Conservation (phyloP, 2,888 invertebrate genomes). For the Cosmia pyralina region DNA sequence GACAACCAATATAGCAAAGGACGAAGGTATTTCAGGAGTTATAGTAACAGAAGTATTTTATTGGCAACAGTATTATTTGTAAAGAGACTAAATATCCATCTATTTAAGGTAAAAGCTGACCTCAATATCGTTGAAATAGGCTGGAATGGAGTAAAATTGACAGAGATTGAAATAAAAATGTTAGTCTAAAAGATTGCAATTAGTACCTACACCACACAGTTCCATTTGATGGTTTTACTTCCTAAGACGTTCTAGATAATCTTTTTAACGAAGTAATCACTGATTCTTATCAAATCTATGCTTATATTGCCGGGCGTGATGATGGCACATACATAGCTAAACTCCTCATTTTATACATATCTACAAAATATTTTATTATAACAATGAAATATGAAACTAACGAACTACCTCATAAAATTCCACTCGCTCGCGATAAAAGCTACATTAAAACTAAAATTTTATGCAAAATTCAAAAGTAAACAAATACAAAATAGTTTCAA, state of each 20-base stretch:
- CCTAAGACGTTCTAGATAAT: too few relatives aligned
- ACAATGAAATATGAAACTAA: background rate
- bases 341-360: too few relatives aligned
- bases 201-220: too few relatives aligned
- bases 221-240: too few relatives aligned
- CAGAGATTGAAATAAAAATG: background rate
- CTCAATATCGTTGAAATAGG: too few relatives aligned
- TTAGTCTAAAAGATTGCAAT: background rate
- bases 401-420: background rate
- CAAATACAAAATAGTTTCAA: constrained; percentile 12
- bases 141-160: background rate
- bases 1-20: background rate
- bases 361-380: too few relatives aligned
- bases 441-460: constrained; percentile 10
- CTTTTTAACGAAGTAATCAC: too few relatives aligned
- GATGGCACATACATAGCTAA: too few relatives aligned
- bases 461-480: constrained; percentile 1
- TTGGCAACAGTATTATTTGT: background rate
- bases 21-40: background rate
- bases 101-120: background rate
- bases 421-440: background rate
- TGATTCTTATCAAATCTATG: too few relatives aligned
- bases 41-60: background rate
- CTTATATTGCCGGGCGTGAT: too few relatives aligned
- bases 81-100: background rate